Conservation (phyloP, 2,888 invertebrate species). For the Acanthosepion lycidas region DNA sequence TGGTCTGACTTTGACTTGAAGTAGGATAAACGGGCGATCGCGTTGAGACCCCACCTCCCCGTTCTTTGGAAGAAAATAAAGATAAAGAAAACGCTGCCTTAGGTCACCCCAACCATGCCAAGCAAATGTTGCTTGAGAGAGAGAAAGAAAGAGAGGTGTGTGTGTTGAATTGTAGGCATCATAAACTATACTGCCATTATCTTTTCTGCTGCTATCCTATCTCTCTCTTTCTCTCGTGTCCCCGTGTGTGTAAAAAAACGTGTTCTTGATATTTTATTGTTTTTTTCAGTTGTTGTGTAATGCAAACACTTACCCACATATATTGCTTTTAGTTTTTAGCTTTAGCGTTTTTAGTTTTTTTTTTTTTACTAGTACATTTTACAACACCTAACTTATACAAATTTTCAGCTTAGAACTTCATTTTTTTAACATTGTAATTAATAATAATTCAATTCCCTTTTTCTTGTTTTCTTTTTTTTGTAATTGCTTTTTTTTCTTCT, state of each 20-base stretch:
- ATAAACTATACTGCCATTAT: neutral
- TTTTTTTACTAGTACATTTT: no score
- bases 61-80: neutral
- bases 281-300: neutral
- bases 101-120: slow-evolving; percentile 13
- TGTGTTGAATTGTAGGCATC: neutral
- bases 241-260: neutral
- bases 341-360: no score
- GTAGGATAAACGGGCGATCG: neutral
- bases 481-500: neutral
- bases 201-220: neutral
- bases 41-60: neutral
- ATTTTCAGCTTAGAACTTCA: neutral
- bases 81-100: neutral
- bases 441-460: neutral
- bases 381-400: neutral
- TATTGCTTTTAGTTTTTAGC: no score
- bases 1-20: neutral
- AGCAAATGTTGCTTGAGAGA: neutral
- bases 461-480: neutral
- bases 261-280: neutral
- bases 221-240: neutral
- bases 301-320: no score
- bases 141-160: neutral
- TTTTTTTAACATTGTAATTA: neutral